These are phyloP conservation scores for Lepisosteus osseus DNA, from an alignment of 2,113 vertebrate species.

Conservation along the genomic window DNA sequence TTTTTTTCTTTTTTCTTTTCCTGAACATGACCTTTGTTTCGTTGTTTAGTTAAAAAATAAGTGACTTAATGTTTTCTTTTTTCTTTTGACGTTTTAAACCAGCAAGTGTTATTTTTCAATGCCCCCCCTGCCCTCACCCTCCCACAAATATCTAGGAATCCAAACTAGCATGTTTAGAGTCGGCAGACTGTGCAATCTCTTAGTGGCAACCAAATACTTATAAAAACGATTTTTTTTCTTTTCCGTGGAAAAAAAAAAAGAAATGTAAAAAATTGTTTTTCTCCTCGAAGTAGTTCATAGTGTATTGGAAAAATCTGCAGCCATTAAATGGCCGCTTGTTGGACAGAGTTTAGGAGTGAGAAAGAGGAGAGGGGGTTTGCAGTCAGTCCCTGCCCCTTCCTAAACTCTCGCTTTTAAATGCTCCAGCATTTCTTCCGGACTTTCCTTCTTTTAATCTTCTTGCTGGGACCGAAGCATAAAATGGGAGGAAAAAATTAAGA, in stretches of 20 bases:
- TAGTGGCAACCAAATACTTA: slow-evolving; percentile 98
- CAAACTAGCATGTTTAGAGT: slow-evolving; percentile 98
- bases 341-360: slow-evolving; percentile 58
- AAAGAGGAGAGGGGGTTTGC: slow-evolving; percentile 10
- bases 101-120: slow-evolving; percentile 51
- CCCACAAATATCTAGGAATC: slow-evolving; percentile 86
- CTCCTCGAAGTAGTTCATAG: slow-evolving; percentile 86
- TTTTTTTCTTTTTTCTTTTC: slow-evolving; percentile 51
- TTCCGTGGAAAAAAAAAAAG: slow-evolving; percentile 48
- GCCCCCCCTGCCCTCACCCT: slow-evolving; percentile 60
- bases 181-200: slow-evolving; percentile 99
- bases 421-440: slow-evolving; percentile 67
- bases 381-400: slow-evolving; percentile 20
- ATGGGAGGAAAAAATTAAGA: slow-evolving; percentile 12
- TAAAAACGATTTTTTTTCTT: slow-evolving; percentile 75
- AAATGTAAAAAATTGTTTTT: slow-evolving; percentile 72
- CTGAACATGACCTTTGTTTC: slow-evolving; percentile 79
- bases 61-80: slow-evolving; percentile 75
- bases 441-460: slow-evolving; percentile 44
- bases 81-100: slow-evolving; percentile 76
- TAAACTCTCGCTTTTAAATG: slow-evolving; percentile 56
- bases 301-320: slow-evolving; percentile 83
- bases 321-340: slow-evolving; percentile 78
- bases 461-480: slow-evolving; percentile 11
- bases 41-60: slow-evolving; percentile 85